Evolutionary conservation across 2,797 vertebrate genomes (phyloP).

Genomic region (Muraenolepis orangiensis): DNA sequence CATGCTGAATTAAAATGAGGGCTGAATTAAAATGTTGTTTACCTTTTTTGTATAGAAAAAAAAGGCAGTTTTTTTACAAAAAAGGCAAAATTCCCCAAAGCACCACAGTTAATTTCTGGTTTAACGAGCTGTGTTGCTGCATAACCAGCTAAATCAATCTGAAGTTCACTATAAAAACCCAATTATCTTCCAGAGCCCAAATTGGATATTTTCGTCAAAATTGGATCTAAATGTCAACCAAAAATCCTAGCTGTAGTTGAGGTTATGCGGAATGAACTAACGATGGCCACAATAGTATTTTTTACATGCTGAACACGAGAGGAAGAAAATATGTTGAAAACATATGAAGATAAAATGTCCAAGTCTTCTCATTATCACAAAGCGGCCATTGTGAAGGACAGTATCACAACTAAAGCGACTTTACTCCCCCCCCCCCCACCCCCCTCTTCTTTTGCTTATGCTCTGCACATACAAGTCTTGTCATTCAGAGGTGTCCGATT

Average conservation of each 20-base stretch:
- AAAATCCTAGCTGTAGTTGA: neutral
- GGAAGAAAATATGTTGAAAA: neutral
- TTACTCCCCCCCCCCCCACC: neutral
- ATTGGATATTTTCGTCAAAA: neutral
- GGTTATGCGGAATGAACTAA: neutral
- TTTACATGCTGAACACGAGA: neutral
- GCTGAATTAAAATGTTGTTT: neutral
- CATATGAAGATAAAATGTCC: too few relatives aligned
- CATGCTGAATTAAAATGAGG: neutral
- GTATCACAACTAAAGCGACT: neutral
- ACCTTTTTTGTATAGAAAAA: neutral
- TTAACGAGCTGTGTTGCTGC: neutral
- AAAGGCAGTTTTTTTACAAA: too few relatives aligned
- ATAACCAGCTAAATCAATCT: neutral
- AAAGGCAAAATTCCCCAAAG: neutral
- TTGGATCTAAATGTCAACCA: neutral
- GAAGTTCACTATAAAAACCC: neutral
- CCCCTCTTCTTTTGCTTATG: neutral
- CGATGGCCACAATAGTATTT: neutral
- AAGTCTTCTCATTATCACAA: neutral
- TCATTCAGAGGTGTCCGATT: conserved; percentile 11
- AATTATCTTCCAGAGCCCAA: neutral
- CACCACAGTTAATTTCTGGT: neutral
- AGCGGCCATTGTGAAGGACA: neutral
- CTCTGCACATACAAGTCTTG: neutral